These are phyloP conservation scores for Daboia siamensis DNA, from an alignment of 2,113 vertebrate genomes.

Conservation along the genomic window DNA sequence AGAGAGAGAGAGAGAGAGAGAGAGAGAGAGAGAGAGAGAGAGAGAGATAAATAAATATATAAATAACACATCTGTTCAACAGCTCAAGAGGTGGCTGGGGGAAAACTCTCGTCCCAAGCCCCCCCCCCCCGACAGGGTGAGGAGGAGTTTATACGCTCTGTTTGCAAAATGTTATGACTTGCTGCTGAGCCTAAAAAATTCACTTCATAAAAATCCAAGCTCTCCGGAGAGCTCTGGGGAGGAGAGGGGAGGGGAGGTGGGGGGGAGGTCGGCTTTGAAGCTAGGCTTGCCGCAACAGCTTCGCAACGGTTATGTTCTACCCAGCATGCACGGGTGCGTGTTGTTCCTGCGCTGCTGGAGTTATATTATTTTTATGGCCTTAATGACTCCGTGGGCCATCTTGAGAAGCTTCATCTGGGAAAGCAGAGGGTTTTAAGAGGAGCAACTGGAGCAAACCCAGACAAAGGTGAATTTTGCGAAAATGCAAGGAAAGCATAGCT, in stretches of 20 bases:
- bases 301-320: background rate
- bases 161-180: background rate
- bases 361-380: background rate
- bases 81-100: background rate
- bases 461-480: background rate
- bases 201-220: background rate
- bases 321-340: background rate
- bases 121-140: background rate
- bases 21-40: too few species aligned
- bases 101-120: background rate
- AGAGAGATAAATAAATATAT: too few species aligned
- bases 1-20: too few species aligned
- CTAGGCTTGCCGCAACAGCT: background rate
- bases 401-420: background rate
- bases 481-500: background rate
- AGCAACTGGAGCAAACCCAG: background rate
- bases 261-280: background rate
- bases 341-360: background rate
- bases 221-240: background rate
- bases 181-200: background rate
- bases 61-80: background rate
- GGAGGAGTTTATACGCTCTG: background rate
- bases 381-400: background rate
- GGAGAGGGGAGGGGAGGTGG: too few species aligned
- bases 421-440: background rate